A percentile compares a stretch with the other conserved stretches of the same genome.
phyloP scores from a whole-genome alignment of 2,888 invertebrate species.

The Exephanes ischioxanthus region DNA sequence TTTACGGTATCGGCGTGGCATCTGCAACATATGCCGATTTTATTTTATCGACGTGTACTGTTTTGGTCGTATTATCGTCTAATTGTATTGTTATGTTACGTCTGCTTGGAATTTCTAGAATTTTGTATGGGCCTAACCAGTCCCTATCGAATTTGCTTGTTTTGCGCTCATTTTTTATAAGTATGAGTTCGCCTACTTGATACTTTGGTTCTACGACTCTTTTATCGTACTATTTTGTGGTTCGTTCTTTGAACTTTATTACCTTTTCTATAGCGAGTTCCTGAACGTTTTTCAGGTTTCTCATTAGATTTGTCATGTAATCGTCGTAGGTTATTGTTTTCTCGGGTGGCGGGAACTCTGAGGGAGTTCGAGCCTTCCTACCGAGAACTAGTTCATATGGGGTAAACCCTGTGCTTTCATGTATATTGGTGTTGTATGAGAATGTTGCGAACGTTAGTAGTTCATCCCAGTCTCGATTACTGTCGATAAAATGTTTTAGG shows the following conservation, averaged over 20 bases:
- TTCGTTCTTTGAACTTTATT: conserved; percentile 21
- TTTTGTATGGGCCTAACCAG: too few relatives aligned
- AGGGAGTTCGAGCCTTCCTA: conserved; percentile 1
- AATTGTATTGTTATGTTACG: too few relatives aligned
- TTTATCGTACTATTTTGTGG: conserved; percentile 23
- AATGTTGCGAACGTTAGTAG: neutral
- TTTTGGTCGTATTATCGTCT: neutral
- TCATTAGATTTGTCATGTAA: neutral
- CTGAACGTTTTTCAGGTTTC: neutral
- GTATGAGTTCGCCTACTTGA: too few relatives aligned
- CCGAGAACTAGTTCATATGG: neutral
- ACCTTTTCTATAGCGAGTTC: neutral
- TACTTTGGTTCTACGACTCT: too few relatives aligned
- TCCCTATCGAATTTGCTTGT: too few relatives aligned
- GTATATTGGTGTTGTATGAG: neutral
- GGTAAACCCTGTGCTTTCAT: neutral
- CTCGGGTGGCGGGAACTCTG: neutral
- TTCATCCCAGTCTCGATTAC: neutral
- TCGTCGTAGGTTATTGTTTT: neutral
- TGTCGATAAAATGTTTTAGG: neutral
- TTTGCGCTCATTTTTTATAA: too few relatives aligned
- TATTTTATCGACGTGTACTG: neutral
- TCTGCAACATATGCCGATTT: neutral
- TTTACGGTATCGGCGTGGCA: too few relatives aligned
- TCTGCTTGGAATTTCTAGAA: too few relatives aligned